These are phyloP conservation scores for Oncorhynchus tshawytscha DNA, from an alignment of 2,113 vertebrate species.

Conservation along the genomic window DNA sequence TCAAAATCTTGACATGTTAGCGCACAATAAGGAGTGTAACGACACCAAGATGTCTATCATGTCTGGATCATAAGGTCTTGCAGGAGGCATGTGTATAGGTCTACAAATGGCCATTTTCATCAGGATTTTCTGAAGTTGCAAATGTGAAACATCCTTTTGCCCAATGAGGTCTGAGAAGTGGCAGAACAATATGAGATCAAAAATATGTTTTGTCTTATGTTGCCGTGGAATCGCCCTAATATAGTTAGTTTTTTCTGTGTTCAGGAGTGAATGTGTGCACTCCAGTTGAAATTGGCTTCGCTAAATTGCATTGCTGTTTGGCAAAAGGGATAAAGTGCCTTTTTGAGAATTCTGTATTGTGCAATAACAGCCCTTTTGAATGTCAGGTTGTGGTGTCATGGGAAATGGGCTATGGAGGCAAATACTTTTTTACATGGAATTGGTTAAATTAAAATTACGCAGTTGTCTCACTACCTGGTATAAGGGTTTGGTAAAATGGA, in stretches of 20 bases:
- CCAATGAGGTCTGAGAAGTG: too few relatives aligned
- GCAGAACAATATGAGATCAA: too few relatives aligned
- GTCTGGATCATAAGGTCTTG: too few relatives aligned
- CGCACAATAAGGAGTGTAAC: too few relatives aligned
- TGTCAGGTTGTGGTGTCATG: slow-evolving; percentile 52
- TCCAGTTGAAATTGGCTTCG: slow-evolving; percentile 19
- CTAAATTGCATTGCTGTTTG: slow-evolving; percentile 7
- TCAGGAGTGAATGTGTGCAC: slow-evolving; percentile 13
- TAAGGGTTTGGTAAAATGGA: slow-evolving; percentile 74
- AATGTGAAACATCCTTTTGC: too few relatives aligned
- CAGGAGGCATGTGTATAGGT: too few relatives aligned
- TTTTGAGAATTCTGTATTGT: slow-evolving; percentile 65
- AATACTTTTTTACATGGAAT: slow-evolving; percentile 44
- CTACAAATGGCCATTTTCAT: too few relatives aligned
- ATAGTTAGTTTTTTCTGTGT: background rate
- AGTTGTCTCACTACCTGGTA: slow-evolving; percentile 72
- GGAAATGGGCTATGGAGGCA: slow-evolving; percentile 44
- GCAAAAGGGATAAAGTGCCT: slow-evolving; percentile 71
- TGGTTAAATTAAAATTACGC: slow-evolving; percentile 50
- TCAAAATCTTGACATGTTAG: too few relatives aligned
- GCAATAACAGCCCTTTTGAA: slow-evolving; percentile 77
- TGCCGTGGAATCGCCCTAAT: too few relatives aligned
- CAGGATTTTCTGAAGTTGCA: too few relatives aligned
- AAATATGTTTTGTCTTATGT: too few relatives aligned
- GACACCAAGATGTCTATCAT: too few relatives aligned